Percentiles rank a stretch among this genome's conserved stretches.
phyloP scores from a whole-genome alignment of 1,140 invertebrate genomes.

The Heliconius himera region DNA sequence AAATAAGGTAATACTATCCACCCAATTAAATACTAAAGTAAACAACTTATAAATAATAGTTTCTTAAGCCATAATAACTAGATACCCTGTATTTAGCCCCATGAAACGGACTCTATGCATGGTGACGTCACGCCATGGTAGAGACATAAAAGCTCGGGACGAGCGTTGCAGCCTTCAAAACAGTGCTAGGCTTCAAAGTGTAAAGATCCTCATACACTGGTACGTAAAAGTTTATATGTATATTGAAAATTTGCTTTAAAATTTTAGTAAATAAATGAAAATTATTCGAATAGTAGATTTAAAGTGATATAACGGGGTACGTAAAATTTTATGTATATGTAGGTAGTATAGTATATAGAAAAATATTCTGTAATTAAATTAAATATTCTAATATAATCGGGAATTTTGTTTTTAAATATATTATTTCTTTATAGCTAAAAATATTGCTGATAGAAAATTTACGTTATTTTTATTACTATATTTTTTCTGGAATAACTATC shows the following conservation, averaged over 20 bases:
- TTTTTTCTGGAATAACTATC: too few relatives aligned
- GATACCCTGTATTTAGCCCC: conserved; percentile 14
- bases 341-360: too few relatives aligned
- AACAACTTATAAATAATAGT: conserved; percentile 18
- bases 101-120: conserved; percentile 17
- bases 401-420: too few relatives aligned
- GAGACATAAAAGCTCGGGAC: conserved; percentile 63
- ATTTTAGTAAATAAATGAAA: too few relatives aligned
- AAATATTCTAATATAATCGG: too few relatives aligned
- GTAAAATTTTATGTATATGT: too few relatives aligned
- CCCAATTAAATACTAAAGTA: background rate
- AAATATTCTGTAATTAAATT: too few relatives aligned
- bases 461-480: too few relatives aligned
- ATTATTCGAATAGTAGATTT: too few relatives aligned
- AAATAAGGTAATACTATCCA: background rate
- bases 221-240: conserved; percentile 13
- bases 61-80: conserved; percentile 21
- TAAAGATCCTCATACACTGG: conserved; percentile 16
- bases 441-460: too few relatives aligned
- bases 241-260: background rate
- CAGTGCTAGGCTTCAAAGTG: conserved; percentile 42
- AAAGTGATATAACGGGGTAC: too few relatives aligned
- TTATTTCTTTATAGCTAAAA: too few relatives aligned
- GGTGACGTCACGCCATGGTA: conserved; percentile 62
- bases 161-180: conserved; percentile 57